Percentiles rank a stretch among this genome's conserved stretches.
phyloP scores from a whole-genome alignment of 2,113 vertebrate species.

The Dermatemys mawii region DNA sequence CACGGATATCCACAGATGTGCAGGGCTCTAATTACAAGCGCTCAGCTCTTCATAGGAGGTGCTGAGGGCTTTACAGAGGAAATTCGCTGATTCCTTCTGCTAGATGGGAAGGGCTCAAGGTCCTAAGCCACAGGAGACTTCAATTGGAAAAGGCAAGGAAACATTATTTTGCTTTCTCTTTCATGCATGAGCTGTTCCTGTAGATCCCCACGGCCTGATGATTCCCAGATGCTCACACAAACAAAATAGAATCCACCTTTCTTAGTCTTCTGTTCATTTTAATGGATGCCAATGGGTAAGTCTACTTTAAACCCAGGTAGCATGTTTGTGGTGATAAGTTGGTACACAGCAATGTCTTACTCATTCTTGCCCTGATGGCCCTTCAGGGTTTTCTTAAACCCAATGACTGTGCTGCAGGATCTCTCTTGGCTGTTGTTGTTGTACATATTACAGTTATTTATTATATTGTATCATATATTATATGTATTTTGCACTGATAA shows the following conservation, averaged over 20 bases:
- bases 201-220: not conserved
- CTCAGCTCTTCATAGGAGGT: accelerated
- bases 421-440: not conserved
- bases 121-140: not conserved
- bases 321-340: not conserved
- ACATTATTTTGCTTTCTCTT: not conserved
- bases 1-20: too few relatives aligned
- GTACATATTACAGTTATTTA: not conserved
- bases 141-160: not conserved
- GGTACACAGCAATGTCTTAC: not conserved
- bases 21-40: not conserved
- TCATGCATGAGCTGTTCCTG: not conserved
- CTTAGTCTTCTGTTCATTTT: not conserved
- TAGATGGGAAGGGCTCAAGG: not conserved
- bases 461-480: not conserved
- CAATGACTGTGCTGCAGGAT: not conserved
- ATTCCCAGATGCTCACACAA: not conserved
- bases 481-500: not conserved
- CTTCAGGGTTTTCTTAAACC: accelerated
- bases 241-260: not conserved
- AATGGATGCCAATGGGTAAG: not conserved
- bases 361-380: not conserved
- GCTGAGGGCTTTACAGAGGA: not conserved
- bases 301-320: not conserved
- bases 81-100: not conserved